Evolutionary conservation across 2,113 vertebrate genomes (phyloP), one percentile per base, ranked within the genome.

Genomic region (Alligator sinensis): DNA sequence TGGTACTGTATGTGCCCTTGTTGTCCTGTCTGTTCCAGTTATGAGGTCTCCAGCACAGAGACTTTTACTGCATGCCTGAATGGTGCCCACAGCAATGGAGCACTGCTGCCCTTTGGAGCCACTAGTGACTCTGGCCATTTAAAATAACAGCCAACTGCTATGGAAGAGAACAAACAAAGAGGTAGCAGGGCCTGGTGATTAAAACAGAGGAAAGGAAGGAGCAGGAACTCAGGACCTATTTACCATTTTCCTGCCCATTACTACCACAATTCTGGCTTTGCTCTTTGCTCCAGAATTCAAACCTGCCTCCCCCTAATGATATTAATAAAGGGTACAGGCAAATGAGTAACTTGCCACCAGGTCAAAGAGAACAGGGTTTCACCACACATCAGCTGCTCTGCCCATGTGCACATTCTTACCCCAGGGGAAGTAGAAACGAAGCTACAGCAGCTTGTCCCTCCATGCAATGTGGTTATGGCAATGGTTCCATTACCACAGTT

Each of bases 201-300:
- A 38, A 38, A 34, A 22, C 70, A 47, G 34, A 74, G 70, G 21
- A 24, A 14, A 14, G 34, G 70, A 47, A 47, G 34, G 34, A 24
- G 11, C 14, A 30, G 13, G 34, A 5, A 74, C 19, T 74, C 70
- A 74, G 21, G 13, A 11, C 34, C 34, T 34, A 34, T 34, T 34
- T 34, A 34, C 34, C 22, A 22, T 74, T 74, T 25, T 14, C 70
- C 38, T 38, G 24, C 61, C 22, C 22, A 47, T 47, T 9, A 47
- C 47, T 47, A 4, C 61, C 11, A 22, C 22, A 21, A 22, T 14
- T 28, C 19, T 90, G 66, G 6, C 15, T 61, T n/a, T 24, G 24
- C 89, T 96, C 22, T 91, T 91, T 61, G 77, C 88, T 72, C 38
- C 30, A 21, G 47, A 77, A 86, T 59, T 93, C 63, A 16, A 66